These are phyloP conservation scores for Oegoconia quadripuncta DNA, from an alignment of 2,888 invertebrate genomes.

Conservation along the genomic window DNA sequence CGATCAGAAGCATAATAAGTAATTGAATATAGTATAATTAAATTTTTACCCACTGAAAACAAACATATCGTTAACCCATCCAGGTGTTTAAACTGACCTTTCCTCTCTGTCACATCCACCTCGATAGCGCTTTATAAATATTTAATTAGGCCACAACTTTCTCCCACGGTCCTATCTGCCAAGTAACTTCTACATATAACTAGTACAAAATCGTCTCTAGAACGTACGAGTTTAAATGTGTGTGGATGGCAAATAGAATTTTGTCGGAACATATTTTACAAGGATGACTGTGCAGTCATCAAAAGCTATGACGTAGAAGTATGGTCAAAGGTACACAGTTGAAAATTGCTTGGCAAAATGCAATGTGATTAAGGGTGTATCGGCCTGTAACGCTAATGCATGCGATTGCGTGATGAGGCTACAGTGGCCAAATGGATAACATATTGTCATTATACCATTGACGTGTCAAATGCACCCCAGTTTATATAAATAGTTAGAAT, in stretches of 20 bases:
- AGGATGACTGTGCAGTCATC: too few relatives aligned
- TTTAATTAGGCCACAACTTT: slow-evolving; percentile 60
- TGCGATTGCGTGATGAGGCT: slow-evolving; percentile 61
- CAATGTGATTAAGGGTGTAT: slow-evolving; percentile 23
- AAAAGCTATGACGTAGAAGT: too few relatives aligned
- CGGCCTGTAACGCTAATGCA: slow-evolving; percentile 58
- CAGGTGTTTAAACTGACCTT: slow-evolving; percentile 62
- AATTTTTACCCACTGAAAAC: slow-evolving; percentile 5
- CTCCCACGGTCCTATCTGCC: slow-evolving; percentile 65
- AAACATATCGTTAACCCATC: slow-evolving; percentile 25
- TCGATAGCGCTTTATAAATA: slow-evolving; percentile 60
- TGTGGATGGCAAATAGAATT: too few relatives aligned
- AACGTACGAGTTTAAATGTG: too few relatives aligned
- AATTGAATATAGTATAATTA: too few relatives aligned
- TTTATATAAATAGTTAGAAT: slow-evolving; percentile 41
- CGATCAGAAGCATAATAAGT: too few relatives aligned
- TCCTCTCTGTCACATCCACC: slow-evolving; percentile 24
- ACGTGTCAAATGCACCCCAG: slow-evolving; percentile 32
- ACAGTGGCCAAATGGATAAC: slow-evolving; percentile 59
- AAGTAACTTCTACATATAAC: too few relatives aligned
- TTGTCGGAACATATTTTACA: too few relatives aligned
- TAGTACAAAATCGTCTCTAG: too few relatives aligned
- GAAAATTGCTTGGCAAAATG: slow-evolving; percentile 14
- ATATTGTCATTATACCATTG: slow-evolving; percentile 54
- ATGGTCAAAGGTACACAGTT: slow-evolving; percentile 25